phyloP scores from a whole-genome alignment of 2,797 vertebrate species.

The Phylloscopus collybita region DNA sequence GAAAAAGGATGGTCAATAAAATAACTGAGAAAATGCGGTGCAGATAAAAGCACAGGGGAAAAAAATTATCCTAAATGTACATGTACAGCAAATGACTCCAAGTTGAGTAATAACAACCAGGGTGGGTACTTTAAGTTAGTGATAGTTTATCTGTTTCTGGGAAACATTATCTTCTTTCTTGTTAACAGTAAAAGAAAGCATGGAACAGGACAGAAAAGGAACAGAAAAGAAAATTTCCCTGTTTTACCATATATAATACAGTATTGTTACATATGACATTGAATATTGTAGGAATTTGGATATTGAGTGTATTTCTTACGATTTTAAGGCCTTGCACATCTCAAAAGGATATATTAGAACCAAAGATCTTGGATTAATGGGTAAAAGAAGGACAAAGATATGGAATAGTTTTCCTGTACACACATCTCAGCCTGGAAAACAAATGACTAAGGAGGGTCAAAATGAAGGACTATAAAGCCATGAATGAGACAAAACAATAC shows the following conservation, averaged over 20 bases:
- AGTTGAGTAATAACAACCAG: background rate
- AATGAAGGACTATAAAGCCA: background rate
- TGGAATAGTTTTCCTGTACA: background rate
- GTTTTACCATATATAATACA: background rate
- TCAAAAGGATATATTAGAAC: background rate
- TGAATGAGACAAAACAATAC: background rate
- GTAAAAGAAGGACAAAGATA: background rate
- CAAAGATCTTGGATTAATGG: background rate
- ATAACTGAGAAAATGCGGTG: background rate
- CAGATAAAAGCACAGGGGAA: background rate
- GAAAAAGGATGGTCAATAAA: background rate
- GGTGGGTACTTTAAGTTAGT: background rate
- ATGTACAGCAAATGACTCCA: background rate
- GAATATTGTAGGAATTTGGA: background rate
- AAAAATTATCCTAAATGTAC: background rate
- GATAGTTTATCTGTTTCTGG: background rate
- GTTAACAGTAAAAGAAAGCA: background rate
- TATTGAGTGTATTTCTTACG: background rate
- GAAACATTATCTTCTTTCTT: background rate
- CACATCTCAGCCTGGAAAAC: background rate
- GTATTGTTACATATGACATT: background rate
- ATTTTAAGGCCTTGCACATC: background rate
- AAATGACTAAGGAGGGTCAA: background rate
- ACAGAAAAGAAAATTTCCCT: background rate
- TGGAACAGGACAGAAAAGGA: background rate